These are phyloP conservation scores for Cancer borealis DNA, from an alignment of 2,888 invertebrate genomes.

Conservation along the genomic window DNA sequence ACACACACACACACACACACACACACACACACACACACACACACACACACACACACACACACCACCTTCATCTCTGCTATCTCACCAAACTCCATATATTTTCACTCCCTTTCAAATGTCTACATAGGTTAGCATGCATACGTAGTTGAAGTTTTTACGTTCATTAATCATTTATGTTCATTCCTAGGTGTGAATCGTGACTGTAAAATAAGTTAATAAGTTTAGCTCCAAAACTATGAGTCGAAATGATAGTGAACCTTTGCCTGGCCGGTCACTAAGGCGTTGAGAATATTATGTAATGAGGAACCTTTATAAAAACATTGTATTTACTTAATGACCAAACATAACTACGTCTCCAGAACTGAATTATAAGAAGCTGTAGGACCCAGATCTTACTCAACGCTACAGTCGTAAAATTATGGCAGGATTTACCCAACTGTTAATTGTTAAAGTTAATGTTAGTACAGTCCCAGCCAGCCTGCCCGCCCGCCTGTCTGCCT, in stretches of 20 bases:
- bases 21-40: slow-evolving; percentile 1
- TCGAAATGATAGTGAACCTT: not conserved
- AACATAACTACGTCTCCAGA: not conserved
- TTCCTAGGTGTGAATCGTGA: not conserved
- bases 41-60: not conserved
- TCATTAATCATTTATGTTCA: slow-evolving; percentile 20
- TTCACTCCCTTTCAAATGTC: not conserved
- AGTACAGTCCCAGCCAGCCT: not conserved
- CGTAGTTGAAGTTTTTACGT: not conserved
- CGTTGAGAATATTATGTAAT: not conserved
- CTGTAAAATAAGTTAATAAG: not conserved
- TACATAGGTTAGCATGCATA: not conserved
- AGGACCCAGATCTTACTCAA: not conserved
- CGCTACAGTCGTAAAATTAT: not conserved
- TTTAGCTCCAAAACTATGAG: not conserved
- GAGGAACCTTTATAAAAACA: not conserved
- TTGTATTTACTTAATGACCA: not conserved
- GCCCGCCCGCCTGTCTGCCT: not conserved
- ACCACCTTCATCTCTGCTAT: not conserved
- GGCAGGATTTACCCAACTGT: not conserved
- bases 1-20: slow-evolving; percentile 18
- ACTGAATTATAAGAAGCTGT: not conserved
- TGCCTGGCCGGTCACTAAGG: not conserved
- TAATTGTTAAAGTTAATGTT: no score
- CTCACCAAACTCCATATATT: not conserved